These are phyloP conservation scores for Callipepla squamata DNA, from an alignment of 2,113 vertebrate genomes.

Conservation along the genomic window DNA sequence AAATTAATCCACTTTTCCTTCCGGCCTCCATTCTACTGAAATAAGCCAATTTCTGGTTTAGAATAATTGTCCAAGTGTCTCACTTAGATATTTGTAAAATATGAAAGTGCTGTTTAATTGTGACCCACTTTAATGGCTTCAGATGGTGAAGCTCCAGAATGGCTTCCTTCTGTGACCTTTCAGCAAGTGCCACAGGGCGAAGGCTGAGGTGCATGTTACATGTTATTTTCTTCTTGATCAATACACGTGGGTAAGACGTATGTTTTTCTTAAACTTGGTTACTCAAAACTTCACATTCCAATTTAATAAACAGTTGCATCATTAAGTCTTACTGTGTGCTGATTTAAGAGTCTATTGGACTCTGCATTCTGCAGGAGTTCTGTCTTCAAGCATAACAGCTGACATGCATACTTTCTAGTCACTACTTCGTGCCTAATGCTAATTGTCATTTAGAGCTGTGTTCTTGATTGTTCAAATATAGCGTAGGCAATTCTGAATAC, in stretches of 20 bases:
- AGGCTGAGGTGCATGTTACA: background rate
- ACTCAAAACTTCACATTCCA: background rate
- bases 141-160: background rate
- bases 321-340: background rate
- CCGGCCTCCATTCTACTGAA: background rate
- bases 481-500: background rate
- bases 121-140: background rate
- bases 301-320: background rate
- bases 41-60: background rate
- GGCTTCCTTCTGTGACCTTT: background rate
- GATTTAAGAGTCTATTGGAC: background rate
- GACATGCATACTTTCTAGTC: background rate
- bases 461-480: background rate
- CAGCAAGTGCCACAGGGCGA: slow-evolving; percentile 17
- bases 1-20: background rate
- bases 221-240: background rate
- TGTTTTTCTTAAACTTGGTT: background rate
- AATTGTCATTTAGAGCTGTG: background rate
- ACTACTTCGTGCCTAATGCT: background rate
- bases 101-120: background rate
- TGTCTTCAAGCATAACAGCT: background rate
- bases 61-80: background rate
- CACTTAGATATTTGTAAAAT: background rate
- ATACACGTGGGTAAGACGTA: background rate
- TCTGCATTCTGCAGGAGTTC: background rate